A percentile compares a stretch with the other conserved stretches of the same genome.
Evolutionary conservation across 2,797 vertebrate genomes (phyloP).

Genomic region (Ctenopoma kingsleyae): DNA sequence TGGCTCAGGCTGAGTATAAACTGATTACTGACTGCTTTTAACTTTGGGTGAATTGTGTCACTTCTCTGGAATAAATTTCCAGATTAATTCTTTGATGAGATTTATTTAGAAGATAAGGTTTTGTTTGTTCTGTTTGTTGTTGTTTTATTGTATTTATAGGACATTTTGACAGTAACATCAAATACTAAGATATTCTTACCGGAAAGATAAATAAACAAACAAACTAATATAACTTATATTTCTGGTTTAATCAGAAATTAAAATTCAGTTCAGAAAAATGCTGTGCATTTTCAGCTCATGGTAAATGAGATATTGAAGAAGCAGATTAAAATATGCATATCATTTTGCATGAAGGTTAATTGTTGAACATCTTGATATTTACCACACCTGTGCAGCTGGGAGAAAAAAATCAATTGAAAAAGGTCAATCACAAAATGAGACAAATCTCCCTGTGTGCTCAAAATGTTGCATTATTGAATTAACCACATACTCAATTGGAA

Average conservation of each 20-base stretch:
- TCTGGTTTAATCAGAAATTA: constrained; percentile 7
- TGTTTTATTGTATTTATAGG: constrained; percentile 20
- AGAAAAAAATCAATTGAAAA: constrained; percentile 65
- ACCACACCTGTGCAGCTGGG: constrained; percentile 52
- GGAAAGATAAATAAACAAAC: constrained; percentile 16
- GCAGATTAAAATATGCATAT: constrained; percentile 69
- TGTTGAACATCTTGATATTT: constrained; percentile 74
- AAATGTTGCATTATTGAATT: constrained; percentile 39
- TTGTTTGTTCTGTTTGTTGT: neutral
- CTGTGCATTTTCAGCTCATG: constrained; percentile 8
- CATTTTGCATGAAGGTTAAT: constrained; percentile 68
- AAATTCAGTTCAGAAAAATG: constrained; percentile 5
- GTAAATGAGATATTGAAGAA: constrained; percentile 38
- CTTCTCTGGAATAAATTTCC: constrained; percentile 14
- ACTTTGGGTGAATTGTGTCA: constrained; percentile 9
- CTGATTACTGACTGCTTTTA: constrained; percentile 45
- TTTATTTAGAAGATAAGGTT: neutral
- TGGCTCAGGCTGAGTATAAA: constrained; percentile 39
- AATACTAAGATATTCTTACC: neutral
- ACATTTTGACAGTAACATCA: constrained; percentile 4
- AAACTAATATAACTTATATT: constrained; percentile 9
- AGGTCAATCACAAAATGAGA: constrained; percentile 67
- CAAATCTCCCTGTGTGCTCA: constrained; percentile 20
- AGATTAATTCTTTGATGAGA: too few species aligned
- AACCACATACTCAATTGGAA: constrained; percentile 23